These are phyloP conservation scores for Halyomorpha halys DNA, from an alignment of 1,140 invertebrate genomes.

Conservation along the genomic window DNA sequence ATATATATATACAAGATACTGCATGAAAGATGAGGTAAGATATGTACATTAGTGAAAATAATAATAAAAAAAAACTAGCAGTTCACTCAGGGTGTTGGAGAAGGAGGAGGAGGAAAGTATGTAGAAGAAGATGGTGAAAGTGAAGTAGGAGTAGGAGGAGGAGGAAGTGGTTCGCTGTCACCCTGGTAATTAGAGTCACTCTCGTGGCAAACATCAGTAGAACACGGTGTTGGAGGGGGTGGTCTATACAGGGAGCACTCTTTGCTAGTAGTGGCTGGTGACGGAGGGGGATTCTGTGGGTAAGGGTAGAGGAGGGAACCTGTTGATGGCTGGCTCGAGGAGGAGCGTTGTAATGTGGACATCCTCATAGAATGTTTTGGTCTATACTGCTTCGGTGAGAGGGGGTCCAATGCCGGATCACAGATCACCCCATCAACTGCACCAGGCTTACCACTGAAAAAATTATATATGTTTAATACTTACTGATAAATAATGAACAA, in stretches of 20 bases:
- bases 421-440: slow-evolving; percentile 36
- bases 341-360: not conserved
- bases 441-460: slow-evolving; percentile 27
- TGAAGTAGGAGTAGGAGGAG: slow-evolving; percentile 72
- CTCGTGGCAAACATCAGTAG: slow-evolving; percentile 86
- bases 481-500: no score
- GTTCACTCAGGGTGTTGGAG: slow-evolving; percentile 37
- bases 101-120: slow-evolving; percentile 64
- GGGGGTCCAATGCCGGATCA: slow-evolving; percentile 22
- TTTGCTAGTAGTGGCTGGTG: slow-evolving; percentile 54
- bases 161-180: slow-evolving; percentile 62
- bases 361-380: not conserved
- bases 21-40: no score
- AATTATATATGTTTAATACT: no score
- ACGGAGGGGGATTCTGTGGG: slow-evolving; percentile 76
- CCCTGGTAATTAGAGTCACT: slow-evolving; percentile 62
- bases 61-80: not conserved
- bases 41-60: no score
- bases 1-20: no score
- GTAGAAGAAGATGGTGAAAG: slow-evolving; percentile 63
- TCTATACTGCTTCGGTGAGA: not conserved
- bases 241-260: slow-evolving; percentile 64
- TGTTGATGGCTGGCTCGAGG: slow-evolving; percentile 22
- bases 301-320: slow-evolving; percentile 54
- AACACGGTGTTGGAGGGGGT: slow-evolving; percentile 86